A percentile compares a stretch with the other conserved stretches of the same genome.
These are phyloP conservation scores for Halichondria panicea DNA, from an alignment of 37 sponge, comb jelly and placozoan species.

Conservation along the genomic window DNA sequence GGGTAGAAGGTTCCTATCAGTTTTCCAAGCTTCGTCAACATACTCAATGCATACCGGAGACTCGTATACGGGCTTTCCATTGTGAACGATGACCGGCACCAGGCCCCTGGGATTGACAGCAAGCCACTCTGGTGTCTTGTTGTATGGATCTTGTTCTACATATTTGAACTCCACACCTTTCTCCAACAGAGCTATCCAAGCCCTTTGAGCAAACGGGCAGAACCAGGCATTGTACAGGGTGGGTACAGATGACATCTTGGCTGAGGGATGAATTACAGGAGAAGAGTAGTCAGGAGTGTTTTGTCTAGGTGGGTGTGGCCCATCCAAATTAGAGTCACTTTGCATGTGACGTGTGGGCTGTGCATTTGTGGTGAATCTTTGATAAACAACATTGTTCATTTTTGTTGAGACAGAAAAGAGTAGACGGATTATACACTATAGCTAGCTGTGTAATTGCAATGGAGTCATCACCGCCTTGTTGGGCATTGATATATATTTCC, in stretches of 20 bases:
- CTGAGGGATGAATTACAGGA: no score
- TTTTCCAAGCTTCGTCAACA: constrained; percentile 26
- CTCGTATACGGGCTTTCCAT: constrained; percentile 26
- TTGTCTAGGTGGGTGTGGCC: no score
- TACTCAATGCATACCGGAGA: constrained; percentile 25
- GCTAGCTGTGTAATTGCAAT: no score
- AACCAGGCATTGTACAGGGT: constrained; percentile 34
- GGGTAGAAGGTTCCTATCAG: constrained; percentile 13
- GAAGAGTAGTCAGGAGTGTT: no score
- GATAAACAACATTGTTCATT: no score
- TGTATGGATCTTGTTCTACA: constrained; percentile 36
- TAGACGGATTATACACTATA: no score
- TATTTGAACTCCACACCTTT: constrained; percentile 31
- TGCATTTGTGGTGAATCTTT: no score
- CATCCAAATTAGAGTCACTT: no score
- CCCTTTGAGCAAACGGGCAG: constrained; percentile 47
- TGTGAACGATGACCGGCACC: constrained; percentile 24
- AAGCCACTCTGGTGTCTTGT: constrained; percentile 40
- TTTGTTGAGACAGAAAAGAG: no score
- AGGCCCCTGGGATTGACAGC: constrained; percentile 35
- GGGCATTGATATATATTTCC: no score
- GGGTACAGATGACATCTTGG: not conserved
- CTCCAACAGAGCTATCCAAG: constrained; percentile 30
- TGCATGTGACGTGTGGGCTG: no score
- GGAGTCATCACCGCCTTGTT: no score